These are phyloP conservation scores for Ceyx melanurus DNA, from an alignment of 2,113 vertebrate species.

Conservation along the genomic window DNA sequence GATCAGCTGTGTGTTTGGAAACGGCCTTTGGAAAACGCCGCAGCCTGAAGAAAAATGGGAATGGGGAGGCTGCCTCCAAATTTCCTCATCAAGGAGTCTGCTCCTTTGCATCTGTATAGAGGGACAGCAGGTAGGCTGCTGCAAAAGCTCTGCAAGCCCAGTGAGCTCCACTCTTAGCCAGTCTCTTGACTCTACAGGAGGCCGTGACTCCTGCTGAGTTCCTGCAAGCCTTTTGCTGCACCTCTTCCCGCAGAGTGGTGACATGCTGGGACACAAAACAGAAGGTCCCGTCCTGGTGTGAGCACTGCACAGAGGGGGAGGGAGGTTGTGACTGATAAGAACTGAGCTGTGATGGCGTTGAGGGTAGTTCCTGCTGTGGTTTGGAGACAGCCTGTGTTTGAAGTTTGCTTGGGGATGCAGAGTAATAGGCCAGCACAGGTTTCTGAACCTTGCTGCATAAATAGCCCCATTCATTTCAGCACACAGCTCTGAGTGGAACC, in stretches of 20 bases:
- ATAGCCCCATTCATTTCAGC: background rate
- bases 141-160: background rate
- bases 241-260: background rate
- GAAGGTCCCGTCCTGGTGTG: background rate
- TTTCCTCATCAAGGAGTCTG: background rate
- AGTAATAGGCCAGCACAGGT: background rate
- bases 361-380: background rate
- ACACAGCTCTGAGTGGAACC: background rate
- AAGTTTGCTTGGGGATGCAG: background rate
- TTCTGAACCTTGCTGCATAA: background rate
- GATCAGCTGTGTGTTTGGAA: background rate
- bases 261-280: background rate
- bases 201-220: background rate
- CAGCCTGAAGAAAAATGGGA: background rate
- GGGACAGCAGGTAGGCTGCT: background rate
- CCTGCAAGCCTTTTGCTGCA: background rate
- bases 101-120: background rate
- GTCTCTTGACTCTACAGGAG: background rate
- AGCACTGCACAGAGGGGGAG: background rate
- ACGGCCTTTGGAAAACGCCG: background rate
- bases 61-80: background rate
- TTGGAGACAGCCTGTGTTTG: background rate
- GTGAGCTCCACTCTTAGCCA: background rate
- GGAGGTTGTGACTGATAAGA: background rate
- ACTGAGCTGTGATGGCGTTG: background rate